Evolutionary conservation across 2,797 vertebrate genomes (phyloP), one percentile per base, ranked within the genome.

Genomic region (Schizopygopsis malacanthus): DNA sequence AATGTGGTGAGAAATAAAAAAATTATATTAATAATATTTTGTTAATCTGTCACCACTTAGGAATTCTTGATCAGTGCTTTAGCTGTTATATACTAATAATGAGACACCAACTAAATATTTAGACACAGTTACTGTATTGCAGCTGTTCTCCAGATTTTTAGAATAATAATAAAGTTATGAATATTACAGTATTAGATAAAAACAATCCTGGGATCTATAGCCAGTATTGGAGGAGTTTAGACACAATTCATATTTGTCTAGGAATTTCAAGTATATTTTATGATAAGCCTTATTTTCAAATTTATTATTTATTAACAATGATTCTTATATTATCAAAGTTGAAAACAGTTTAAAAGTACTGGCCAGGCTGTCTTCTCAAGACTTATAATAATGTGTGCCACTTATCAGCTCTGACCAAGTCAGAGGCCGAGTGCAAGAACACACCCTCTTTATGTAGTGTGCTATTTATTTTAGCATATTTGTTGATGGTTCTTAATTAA

Each of bases 401-500:
- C 39, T 63, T 7, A 61, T 28, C 56, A 43, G 43, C 12, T 47
- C 13, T 43, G 77, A 79, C 12, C 52, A 39, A 39, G 52, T 61
- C 56, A 12, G 56, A 11, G 15, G 25, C 13, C 0, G 4, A 79
- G 54, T 3, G 13, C 6, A 79, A 59, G 22, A 45, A 79, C 22
- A 79, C 76, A 25, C 54, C 9, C 15, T 18, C 37, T 25, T 61
- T 61, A 59, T 59, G 20, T 12, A 4, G 6, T n/a, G 37, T 10
- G 50, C 37, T 65, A 18, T 79, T 79, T 65, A 28, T 63, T 72
- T 56, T 28, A 45, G 39, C 50, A 61, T 56, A 47, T 39, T 47
- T 87, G 79, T 28, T 70, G 45, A 65, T 76, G 37, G 6, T 33
- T 12, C 43, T 80, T 69, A 69, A 65, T 67, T 33, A 22, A 69